Conservation (phyloP, 2,113 vertebrate species). For the Colaptes auratus region DNA sequence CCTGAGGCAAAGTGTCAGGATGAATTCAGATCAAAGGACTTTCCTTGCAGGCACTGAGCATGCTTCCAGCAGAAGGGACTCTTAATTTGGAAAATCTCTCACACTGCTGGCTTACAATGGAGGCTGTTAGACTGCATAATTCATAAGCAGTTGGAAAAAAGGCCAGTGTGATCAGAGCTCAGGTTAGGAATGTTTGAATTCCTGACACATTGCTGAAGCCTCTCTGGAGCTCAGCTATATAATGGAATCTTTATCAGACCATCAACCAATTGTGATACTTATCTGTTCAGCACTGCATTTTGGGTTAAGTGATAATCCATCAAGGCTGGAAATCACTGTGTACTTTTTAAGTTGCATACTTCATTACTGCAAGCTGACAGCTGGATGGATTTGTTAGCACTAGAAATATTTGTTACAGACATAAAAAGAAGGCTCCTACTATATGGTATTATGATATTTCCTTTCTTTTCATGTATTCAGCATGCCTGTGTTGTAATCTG, state of each 20-base stretch:
- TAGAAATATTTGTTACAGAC: slow-evolving; percentile 60
- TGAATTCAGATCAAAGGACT: neutral
- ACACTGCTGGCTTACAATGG: neutral
- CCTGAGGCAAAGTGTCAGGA: neutral
- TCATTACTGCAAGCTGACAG: slow-evolving; percentile 60
- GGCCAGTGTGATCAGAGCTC: neutral
- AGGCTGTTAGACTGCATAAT: slow-evolving; percentile 40
- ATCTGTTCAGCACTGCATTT: slow-evolving; percentile 47
- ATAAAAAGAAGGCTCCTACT: slow-evolving; percentile 47
- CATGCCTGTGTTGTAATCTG: slow-evolving; percentile 3
- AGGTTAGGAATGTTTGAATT: slow-evolving; percentile 51
- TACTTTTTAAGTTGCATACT: slow-evolving; percentile 67
- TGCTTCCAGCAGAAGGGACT: neutral
- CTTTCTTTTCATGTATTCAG: slow-evolving; percentile 8
- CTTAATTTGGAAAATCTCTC: slow-evolving; percentile 30
- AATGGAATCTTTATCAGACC: slow-evolving; percentile 69
- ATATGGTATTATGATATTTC: slow-evolving; percentile 14
- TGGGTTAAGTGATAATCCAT: slow-evolving; percentile 66
- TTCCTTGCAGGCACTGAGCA: neutral
- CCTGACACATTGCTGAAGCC: neutral
- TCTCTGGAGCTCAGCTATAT: slow-evolving; percentile 32
- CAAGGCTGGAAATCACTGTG: slow-evolving; percentile 57
- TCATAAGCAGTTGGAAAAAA: neutral
- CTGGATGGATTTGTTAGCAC: slow-evolving; percentile 49
- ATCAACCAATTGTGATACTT: slow-evolving; percentile 65